Evolutionary conservation across 1,140 invertebrate species (phyloP), one percentile per base, ranked within the genome.

Genomic region (honey bee (Apis mellifera)): DNA sequence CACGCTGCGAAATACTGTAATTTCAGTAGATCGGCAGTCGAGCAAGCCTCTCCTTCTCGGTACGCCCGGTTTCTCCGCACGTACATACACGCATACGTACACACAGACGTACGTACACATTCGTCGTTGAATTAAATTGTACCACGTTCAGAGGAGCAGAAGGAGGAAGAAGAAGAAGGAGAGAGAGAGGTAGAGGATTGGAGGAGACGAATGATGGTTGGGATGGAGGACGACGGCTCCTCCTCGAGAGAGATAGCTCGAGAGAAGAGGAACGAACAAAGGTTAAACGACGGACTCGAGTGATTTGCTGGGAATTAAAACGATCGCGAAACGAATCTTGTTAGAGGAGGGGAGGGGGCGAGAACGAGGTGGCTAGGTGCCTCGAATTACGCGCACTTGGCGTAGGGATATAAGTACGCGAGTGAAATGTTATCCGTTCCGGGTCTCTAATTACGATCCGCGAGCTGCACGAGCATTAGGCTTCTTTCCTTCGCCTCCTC

Each of bases 1-100:
- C 78, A 69, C 81, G 76, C 84, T 82, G 86, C 42, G 72, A 86
- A 86, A 90, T 90, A 87, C 90, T 91, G 91, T 92, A 92, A 93
- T 92, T 92, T 92, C 90, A 92, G 91, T 86, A 91, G 89, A 89
- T 86, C 82, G 74, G 74, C 77, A 81, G 70, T 17, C 55, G 62
- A 32, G 26, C 26, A 12, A 19, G 17, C 42, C 21, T 64, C 4
- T 42, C 32, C 32, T 42, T 42, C 32, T 42, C 52, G 9, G 50
- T 23, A 9, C 52, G 1, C 3, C 4, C 59, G n/a, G 19, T 60
- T 42, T 17, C 26, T 19, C 3, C 32, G 32, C 32, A 7, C 32
- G 4, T 42, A 42, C 5, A 0, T 42, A 42, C 32, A 0, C 7
- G 0, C 32, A 42, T 42, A 42, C 32, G 5, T 42, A 5, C 0